These are phyloP conservation scores for Acleris emargana DNA, from an alignment of 2,888 invertebrate species.

Conservation along the genomic window DNA sequence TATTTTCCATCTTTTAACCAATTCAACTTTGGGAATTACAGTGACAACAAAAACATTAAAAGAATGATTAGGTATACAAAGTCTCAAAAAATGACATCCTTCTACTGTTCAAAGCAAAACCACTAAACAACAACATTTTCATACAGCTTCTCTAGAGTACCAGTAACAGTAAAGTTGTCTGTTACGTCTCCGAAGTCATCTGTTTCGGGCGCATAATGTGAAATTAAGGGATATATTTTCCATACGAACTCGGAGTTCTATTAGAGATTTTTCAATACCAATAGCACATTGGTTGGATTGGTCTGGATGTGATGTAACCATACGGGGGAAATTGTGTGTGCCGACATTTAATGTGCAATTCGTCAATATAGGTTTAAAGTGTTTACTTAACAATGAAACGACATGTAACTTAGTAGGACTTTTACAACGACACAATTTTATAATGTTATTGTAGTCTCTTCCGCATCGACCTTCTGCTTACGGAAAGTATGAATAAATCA, in stretches of 20 bases:
- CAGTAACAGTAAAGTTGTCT: constrained; percentile 26
- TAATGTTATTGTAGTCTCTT: constrained; percentile 32
- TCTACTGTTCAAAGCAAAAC: constrained; percentile 24
- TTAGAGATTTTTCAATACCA: constrained; percentile 31
- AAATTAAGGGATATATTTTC: constrained; percentile 31
- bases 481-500: constrained; percentile 36
- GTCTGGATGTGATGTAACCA: constrained; percentile 16
- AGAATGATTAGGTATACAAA: constrained; percentile 25
- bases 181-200: constrained; percentile 26
- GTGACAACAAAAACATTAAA: constrained; percentile 24
- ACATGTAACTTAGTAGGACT: constrained; percentile 5
- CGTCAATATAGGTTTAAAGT: constrained; percentile 13
- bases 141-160: constrained; percentile 21
- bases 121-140: constrained; percentile 31
- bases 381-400: constrained; percentile 10
- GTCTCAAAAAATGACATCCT: constrained; percentile 26
- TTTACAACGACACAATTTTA: constrained; percentile 32
- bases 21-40: constrained; percentile 12
- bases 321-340: constrained; percentile 32
- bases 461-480: constrained; percentile 37
- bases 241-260: constrained; percentile 15
- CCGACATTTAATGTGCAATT: constrained; percentile 32
- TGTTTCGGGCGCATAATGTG: constrained; percentile 3
- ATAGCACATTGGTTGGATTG: background rate
- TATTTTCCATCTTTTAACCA: constrained; percentile 32